Conservation (phyloP, 2,113 vertebrate genomes). For the Psettodes erumei region DNA sequence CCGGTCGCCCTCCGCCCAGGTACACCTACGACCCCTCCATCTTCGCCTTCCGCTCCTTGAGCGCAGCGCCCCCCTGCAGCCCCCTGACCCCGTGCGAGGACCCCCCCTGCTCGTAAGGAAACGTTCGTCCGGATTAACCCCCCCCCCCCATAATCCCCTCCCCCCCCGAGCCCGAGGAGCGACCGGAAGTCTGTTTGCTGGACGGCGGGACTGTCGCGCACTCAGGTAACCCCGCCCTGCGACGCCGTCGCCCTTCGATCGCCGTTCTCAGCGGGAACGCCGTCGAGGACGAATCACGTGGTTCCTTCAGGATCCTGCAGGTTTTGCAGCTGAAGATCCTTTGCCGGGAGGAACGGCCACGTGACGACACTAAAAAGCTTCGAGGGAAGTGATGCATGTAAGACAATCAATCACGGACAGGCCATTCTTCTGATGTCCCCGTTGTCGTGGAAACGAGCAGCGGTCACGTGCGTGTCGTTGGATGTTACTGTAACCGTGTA, state of each 20-base stretch:
- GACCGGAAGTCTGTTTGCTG: no score
- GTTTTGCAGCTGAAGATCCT: constrained; percentile 41
- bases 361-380: no score
- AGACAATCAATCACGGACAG: constrained; percentile 83
- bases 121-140: constrained; percentile 55
- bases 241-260: constrained; percentile 48
- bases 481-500: no score
- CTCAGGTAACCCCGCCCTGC: constrained; percentile 77
- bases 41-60: constrained; percentile 91
- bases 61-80: constrained; percentile 88
- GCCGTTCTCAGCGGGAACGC: constrained; percentile 19
- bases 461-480: no score
- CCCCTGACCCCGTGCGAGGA: constrained; percentile 87
- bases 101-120: constrained; percentile 86
- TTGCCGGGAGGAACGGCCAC: constrained; percentile 16
- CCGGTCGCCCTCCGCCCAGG: constrained; percentile 83
- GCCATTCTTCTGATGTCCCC: constrained; percentile 38
- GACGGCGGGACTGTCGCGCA: constrained; percentile 64
- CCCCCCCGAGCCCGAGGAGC: no score
- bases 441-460: constrained; percentile 42
- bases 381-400: constrained; percentile 65
- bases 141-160: constrained; percentile 32
- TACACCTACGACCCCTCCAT: constrained; percentile 90
- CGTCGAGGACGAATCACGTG: constrained; percentile 1
- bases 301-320: constrained; percentile 61